Conservation (phyloP, 2,113 vertebrate genomes). For the Ceyx cyanopectus region DNA sequence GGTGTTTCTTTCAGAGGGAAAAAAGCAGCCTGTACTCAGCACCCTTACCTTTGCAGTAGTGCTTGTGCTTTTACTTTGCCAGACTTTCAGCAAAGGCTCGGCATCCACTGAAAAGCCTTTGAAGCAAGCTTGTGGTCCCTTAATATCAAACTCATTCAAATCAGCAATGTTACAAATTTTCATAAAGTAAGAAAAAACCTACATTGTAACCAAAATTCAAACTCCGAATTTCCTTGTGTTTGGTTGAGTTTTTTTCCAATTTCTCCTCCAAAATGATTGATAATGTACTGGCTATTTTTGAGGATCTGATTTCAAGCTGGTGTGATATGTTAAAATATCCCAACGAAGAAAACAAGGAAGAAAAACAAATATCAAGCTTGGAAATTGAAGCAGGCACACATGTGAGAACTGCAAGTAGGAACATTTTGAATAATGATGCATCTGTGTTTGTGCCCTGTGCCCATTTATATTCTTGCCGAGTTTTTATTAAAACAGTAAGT, state of each 20-base stretch:
- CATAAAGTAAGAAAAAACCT: background rate
- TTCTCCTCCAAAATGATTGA: background rate
- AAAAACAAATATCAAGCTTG: background rate
- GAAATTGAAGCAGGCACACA: background rate
- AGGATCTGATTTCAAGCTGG: background rate
- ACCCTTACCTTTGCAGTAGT: background rate
- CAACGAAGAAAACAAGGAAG: background rate
- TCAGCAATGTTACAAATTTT: background rate
- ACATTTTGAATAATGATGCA: background rate
- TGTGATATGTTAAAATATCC: background rate
- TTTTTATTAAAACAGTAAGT: slow-evolving; percentile 7
- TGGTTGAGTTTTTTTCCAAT: background rate
- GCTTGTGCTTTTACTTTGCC: background rate
- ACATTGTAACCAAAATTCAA: background rate
- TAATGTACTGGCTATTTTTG: background rate
- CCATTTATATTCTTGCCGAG: background rate
- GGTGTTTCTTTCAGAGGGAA: background rate
- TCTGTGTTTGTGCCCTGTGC: background rate
- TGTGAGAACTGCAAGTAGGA: background rate
- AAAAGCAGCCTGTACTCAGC: background rate
- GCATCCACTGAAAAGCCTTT: background rate
- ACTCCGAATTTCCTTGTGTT: background rate
- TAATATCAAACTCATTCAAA: background rate
- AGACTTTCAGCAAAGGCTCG: background rate
- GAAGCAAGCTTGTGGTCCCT: background rate